These are phyloP conservation scores for Syngnathus scovelli DNA, from an alignment of 2,113 vertebrate genomes.

Conservation along the genomic window DNA sequence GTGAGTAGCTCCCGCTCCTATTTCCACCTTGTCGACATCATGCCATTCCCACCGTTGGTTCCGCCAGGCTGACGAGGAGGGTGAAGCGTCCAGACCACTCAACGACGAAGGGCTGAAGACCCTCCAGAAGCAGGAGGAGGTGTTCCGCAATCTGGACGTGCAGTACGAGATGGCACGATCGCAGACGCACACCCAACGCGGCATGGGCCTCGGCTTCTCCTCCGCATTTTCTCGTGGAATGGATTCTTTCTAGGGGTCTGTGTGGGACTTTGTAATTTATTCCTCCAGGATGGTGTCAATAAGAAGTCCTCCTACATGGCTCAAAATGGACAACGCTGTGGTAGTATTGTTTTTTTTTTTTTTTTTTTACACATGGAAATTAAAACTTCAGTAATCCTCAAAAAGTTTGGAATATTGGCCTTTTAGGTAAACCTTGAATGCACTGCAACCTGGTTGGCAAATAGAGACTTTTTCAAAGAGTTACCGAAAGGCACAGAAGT, in stretches of 20 bases:
- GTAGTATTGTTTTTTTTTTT: not conserved
- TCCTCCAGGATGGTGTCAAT: not conserved
- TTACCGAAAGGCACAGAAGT: too few relatives aligned
- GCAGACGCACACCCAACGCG: constrained; percentile 95
- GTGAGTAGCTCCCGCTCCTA: constrained; percentile 54
- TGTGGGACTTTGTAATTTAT: not conserved
- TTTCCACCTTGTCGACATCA: not conserved
- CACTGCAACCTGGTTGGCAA: too few relatives aligned
- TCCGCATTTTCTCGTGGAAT: constrained; percentile 93
- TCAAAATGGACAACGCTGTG: not conserved
- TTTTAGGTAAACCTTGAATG: not conserved
- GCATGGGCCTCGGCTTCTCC: constrained; percentile 97
- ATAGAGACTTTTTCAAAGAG: too few relatives aligned
- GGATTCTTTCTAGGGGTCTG: constrained; percentile 81
- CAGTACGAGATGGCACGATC: constrained; percentile 98
- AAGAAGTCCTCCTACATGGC: not conserved
- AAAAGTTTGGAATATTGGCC: not conserved
- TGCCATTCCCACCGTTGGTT: not conserved
- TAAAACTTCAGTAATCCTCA: not conserved
- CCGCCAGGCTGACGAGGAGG: constrained; percentile 82
- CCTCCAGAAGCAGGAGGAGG: constrained; percentile 95
- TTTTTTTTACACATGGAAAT: not conserved
- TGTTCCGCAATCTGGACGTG: constrained; percentile 94
- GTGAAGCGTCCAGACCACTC: constrained; percentile 73
- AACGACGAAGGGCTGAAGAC: constrained; percentile 91